These are phyloP conservation scores for Euura lappo DNA, from an alignment of 1,140 invertebrate genomes.

Conservation along the genomic window DNA sequence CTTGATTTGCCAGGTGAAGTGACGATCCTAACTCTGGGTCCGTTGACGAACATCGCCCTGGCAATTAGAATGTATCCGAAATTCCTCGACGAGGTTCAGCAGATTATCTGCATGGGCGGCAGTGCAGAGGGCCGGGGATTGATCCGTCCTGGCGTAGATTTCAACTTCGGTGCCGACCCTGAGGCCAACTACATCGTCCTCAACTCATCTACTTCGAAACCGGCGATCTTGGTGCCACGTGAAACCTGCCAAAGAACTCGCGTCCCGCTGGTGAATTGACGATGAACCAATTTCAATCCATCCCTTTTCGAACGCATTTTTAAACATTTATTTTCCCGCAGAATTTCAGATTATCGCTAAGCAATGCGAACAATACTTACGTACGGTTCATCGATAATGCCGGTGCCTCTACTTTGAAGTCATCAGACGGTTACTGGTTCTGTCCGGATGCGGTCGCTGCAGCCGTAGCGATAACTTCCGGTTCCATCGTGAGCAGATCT, in stretches of 20 bases:
- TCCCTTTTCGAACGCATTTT: no score
- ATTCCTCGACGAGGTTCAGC: constrained; percentile 57
- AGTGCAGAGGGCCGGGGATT: constrained; percentile 61
- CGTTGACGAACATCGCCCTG: constrained; percentile 23
- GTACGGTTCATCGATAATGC: constrained; percentile 44
- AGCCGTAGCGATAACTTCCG: no score
- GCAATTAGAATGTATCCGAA: constrained; percentile 29
- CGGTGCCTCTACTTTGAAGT: constrained; percentile 30
- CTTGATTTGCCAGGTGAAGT: constrained; percentile 30
- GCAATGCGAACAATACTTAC: constrained; percentile 34
- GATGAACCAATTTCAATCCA: no score
- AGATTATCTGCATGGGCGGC: constrained; percentile 63
- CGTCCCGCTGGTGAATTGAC: constrained; percentile 30
- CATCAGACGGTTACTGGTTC: constrained; percentile 20
- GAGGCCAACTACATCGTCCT: constrained; percentile 64
- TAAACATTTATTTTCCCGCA: constrained; percentile 21
- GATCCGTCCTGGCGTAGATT: constrained; percentile 61
- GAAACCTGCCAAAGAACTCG: constrained; percentile 40
- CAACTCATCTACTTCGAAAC: constrained; percentile 39
- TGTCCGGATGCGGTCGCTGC: constrained; percentile 20
- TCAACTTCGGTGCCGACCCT: constrained; percentile 67
- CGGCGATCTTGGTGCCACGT: constrained; percentile 47
- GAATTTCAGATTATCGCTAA: constrained; percentile 43
- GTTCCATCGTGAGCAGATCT: neutral
- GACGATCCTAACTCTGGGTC: constrained; percentile 59